Conservation (phyloP, 2,113 vertebrate genomes). For the Leptocoma aspasia region DNA sequence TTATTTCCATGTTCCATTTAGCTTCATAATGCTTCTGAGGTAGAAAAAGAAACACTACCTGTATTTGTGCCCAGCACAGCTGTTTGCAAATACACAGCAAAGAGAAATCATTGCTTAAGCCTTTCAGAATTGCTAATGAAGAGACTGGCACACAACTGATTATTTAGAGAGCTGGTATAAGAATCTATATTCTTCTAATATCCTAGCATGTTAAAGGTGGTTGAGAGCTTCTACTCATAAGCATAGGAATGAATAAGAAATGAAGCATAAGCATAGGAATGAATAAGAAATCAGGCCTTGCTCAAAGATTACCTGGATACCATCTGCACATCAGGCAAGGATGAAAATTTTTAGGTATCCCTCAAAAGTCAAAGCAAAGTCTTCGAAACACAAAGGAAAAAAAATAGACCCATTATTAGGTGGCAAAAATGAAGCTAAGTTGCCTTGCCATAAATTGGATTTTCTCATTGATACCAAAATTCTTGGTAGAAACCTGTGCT, state of each 20-base stretch:
- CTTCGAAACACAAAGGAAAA: not conserved
- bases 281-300: not conserved
- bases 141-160: not conserved
- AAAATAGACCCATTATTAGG: not conserved
- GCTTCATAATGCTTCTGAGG: not conserved
- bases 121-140: not conserved
- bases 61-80: too few relatives aligned
- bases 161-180: not conserved
- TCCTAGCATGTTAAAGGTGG: not conserved
- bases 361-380: not conserved
- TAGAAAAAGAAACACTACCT: not conserved
- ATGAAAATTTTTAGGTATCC: not conserved
- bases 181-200: not conserved
- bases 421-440: not conserved
- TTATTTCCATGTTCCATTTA: not conserved
- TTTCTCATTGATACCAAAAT: not conserved
- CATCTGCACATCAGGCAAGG: not conserved
- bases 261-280: not conserved
- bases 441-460: not conserved
- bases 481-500: not conserved
- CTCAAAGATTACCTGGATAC: not conserved
- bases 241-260: not conserved
- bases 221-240: not conserved
- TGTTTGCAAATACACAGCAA: not conserved
- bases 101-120: not conserved